Percentiles rank a stretch among this genome's conserved stretches.
Conservation (phyloP, 2,888 invertebrate species). For the Drosophila pseudotalamancana region DNA sequence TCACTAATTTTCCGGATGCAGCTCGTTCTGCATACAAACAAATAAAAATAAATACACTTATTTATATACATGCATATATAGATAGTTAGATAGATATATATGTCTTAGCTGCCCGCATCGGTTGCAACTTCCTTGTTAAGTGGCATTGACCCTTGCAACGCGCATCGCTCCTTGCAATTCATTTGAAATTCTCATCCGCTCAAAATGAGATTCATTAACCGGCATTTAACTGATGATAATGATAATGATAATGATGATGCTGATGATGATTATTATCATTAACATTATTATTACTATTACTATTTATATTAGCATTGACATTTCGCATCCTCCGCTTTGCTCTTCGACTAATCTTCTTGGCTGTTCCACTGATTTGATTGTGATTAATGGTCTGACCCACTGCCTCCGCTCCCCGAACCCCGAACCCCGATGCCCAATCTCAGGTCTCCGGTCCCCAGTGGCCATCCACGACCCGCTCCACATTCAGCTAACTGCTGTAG, state of each 20-base stretch:
- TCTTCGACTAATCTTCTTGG: constrained; percentile 47
- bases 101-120: constrained; percentile 55
- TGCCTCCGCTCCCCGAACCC: constrained; percentile 30
- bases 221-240: too few species aligned
- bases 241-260: too few species aligned
- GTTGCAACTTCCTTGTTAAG: constrained; percentile 66
- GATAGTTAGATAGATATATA: not conserved
- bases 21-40: constrained; percentile 42
- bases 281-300: constrained; percentile 28
- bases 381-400: constrained; percentile 65
- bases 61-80: not conserved
- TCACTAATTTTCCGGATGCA: constrained; percentile 74
- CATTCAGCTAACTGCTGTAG: constrained; percentile 10
- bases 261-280: constrained; percentile 45
- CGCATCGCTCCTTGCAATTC: constrained; percentile 16
- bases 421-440: not conserved
- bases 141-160: constrained; percentile 54
- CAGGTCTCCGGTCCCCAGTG: too few species aligned
- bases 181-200: constrained; percentile 20
- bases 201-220: constrained; percentile 22
- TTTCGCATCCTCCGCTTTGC: constrained; percentile 18
- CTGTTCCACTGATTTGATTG: constrained; percentile 69
- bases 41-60: too few species aligned
- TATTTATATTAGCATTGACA: constrained; percentile 30
- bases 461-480: not conserved